These are phyloP conservation scores for Ailuropoda melanoleuca DNA, from an alignment of 2,113 vertebrate species.

Conservation along the genomic window DNA sequence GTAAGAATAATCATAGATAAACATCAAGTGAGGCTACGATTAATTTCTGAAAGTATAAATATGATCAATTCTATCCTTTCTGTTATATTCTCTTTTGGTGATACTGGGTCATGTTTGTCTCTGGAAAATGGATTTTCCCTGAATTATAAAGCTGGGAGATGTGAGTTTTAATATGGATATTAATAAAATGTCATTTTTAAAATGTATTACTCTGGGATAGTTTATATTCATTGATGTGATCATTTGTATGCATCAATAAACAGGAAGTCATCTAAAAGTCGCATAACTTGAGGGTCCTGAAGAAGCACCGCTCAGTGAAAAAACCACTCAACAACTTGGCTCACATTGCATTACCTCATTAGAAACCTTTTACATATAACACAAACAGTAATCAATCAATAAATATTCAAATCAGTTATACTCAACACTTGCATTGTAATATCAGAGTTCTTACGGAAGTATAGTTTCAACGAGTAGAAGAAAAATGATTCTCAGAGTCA, in stretches of 20 bases:
- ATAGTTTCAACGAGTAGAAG: neutral
- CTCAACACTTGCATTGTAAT: neutral
- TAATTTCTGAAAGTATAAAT: neutral
- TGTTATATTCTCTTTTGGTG: neutral
- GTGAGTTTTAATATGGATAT: neutral
- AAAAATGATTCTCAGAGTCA: neutral
- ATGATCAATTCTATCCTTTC: neutral
- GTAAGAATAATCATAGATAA: neutral
- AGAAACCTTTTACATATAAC: neutral
- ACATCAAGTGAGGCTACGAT: neutral
- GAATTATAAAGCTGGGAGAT: neutral
- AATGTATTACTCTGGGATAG: neutral
- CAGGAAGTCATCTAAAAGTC: neutral
- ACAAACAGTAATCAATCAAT: neutral
- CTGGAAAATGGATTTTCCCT: neutral
- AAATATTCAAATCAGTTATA: neutral
- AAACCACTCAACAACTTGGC: neutral
- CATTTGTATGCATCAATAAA: neutral
- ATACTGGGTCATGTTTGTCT: neutral
- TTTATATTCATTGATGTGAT: neutral
- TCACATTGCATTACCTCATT: neutral
- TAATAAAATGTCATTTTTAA: neutral
- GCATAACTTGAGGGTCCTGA: neutral
- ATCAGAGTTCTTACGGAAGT: neutral
- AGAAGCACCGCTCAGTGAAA: neutral